These are phyloP conservation scores for Heliconius aoede DNA, from an alignment of 2,888 invertebrate genomes.

Conservation along the genomic window DNA sequence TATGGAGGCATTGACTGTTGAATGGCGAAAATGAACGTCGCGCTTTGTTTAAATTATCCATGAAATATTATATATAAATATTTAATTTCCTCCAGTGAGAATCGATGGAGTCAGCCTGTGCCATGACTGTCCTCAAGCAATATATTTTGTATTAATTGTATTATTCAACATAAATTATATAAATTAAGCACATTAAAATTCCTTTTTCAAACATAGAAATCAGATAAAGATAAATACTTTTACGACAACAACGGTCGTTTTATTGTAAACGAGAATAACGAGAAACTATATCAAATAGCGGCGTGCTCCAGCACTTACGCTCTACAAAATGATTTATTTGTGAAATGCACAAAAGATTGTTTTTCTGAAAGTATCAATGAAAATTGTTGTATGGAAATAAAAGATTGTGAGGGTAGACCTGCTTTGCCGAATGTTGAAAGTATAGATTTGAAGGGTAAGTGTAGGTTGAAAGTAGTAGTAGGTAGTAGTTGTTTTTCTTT, in stretches of 20 bases:
- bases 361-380: slow-evolving; percentile 55
- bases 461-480: not conserved
- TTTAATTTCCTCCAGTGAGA: too few species aligned
- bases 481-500: not conserved
- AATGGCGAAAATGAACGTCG: too few species aligned
- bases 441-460: slow-evolving; percentile 57
- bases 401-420: slow-evolving; percentile 52
- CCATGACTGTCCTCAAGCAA: too few species aligned
- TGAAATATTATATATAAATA: too few species aligned
- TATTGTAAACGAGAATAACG: slow-evolving; percentile 49
- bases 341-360: slow-evolving; percentile 59
- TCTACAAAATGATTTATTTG: slow-evolving; percentile 53
- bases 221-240: slow-evolving; percentile 55
- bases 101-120: too few species aligned
- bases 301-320: slow-evolving; percentile 64
- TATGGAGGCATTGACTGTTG: too few species aligned
- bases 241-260: slow-evolving; percentile 67
- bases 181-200: too few species aligned
- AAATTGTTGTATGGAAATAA: slow-evolving; percentile 56
- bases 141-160: too few species aligned
- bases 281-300: slow-evolving; percentile 63
- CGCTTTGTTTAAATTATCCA: too few species aligned
- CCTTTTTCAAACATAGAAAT: slow-evolving; percentile 47
- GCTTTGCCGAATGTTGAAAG: slow-evolving; percentile 55
- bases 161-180: too few species aligned